Conservation (phyloP, 2,797 vertebrate genomes). For the Gymnocypris eckloni region DNA sequence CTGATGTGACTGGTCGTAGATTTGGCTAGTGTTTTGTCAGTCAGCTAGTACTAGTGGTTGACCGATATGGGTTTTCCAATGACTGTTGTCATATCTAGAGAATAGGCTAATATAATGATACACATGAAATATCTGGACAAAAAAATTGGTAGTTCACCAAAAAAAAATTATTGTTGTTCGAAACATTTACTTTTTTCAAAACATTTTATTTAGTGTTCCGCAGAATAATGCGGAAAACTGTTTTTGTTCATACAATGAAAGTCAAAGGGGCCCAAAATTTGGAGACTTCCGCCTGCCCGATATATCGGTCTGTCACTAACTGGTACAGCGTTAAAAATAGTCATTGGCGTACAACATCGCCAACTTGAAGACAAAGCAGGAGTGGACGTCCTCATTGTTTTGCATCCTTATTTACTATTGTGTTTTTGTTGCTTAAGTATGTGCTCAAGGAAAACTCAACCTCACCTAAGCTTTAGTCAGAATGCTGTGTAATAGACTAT, state of each 20-base stretch:
- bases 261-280: neutral
- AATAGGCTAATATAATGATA: neutral
- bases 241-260: neutral
- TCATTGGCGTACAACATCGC: constrained; percentile 17
- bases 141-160: no score
- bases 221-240: neutral
- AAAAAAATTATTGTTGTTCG: no score
- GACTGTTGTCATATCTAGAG: neutral
- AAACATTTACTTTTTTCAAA: neutral
- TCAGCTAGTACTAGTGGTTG: constrained; percentile 24
- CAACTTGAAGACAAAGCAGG: constrained; percentile 30
- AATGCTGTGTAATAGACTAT: constrained; percentile 69
- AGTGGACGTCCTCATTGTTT: constrained; percentile 23
- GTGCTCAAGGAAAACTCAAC: constrained; percentile 64
- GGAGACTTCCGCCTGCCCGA: neutral
- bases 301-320: constrained; percentile 25
- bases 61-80: constrained; percentile 24
- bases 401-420: constrained; percentile 26
- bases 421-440: constrained; percentile 48
- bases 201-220: no score
- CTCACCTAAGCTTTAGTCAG: constrained; percentile 75
- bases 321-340: neutral
- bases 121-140: neutral
- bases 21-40: constrained; percentile 38
- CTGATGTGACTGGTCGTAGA: constrained; percentile 37